Base-by-base conservation (phyloP, 2,888 invertebrate genomes). In the Xanthostigma xanthostigma region DNA sequence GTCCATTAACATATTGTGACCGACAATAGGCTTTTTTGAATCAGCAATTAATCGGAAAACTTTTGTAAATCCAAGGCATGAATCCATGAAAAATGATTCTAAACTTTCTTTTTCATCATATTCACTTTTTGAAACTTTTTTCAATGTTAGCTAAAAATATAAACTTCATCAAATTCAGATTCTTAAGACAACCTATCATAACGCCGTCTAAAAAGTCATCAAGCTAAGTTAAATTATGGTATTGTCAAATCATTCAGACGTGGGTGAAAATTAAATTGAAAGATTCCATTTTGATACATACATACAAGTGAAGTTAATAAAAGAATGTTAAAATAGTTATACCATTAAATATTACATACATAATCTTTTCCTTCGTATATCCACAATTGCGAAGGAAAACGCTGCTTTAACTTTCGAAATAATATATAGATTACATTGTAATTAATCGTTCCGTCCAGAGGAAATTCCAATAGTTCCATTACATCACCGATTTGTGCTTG, bases 1-100 rank as follows among this genome's bases (percentile, higher is more conserved):
- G 63, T 89, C 89, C 52, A 81, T 64, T 47, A 84, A 70, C 51
- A 79, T 61, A 62, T 90, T 90, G 62, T 89, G 89, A 0, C 85
- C 86, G 17, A 88, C 66, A 17, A 89, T 66, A 3, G 86, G 86
- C 67, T 84, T 86, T 53, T 75, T 71, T 8, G 72, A 62, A 2
- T 65, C 59, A 35, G 66, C 66, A n/a, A 88, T 61, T 0, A 81
- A 60, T 13, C 75, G 63, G 50, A 85, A 79, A 10, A 88, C 65
- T 58, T 72, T 72, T 2, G 82, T 75, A 59, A 87, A 85, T 8
- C 87, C 86, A 45, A 74, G 59, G 46, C 79, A 63, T 50, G 71
- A 62, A 36, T 64, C 64, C 49, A 78, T 58, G 8, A 80, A 58
- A 45, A 70, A 66, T 5, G 75, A 63, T 58, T 78, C 70, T 50